These are phyloP conservation scores for Urocyon cinereoargenteus DNA, from an alignment of 2,797 vertebrate species.

Conservation along the genomic window DNA sequence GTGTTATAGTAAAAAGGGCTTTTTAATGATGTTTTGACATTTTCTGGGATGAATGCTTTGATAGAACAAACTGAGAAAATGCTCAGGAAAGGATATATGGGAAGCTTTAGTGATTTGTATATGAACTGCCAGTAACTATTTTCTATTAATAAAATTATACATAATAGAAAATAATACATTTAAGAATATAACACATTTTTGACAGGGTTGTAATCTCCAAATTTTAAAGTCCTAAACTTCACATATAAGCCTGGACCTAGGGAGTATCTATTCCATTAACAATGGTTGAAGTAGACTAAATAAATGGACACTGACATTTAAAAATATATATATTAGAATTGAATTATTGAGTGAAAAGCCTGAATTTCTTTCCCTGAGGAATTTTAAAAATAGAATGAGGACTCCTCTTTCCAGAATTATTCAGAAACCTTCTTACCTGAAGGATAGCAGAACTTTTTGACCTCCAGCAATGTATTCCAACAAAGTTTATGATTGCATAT, in stretches of 20 bases:
- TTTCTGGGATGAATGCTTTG: slow-evolving; percentile 60
- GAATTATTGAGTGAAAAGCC: slow-evolving; percentile 11
- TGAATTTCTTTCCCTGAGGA: neutral
- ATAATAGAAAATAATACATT: neutral
- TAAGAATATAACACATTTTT: slow-evolving; percentile 24
- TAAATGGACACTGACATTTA: slow-evolving; percentile 28
- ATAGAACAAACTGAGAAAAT: slow-evolving; percentile 62
- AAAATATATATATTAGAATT: slow-evolving; percentile 30
- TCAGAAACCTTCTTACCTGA: neutral
- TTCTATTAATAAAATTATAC: slow-evolving; percentile 23
- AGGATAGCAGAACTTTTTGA: neutral
- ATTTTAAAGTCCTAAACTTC: neutral
- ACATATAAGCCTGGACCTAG: neutral
- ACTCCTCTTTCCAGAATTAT: slow-evolving; percentile 7
- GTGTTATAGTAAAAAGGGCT: neutral
- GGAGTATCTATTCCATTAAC: neutral
- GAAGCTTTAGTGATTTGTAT: neutral
- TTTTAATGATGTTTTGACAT: slow-evolving; percentile 72
- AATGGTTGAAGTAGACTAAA: slow-evolving; percentile 25
- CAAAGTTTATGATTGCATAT: neutral
- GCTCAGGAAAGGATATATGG: slow-evolving; percentile 2
- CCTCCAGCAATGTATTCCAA: neutral
- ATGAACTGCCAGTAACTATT: neutral
- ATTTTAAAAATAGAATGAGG: slow-evolving; percentile 24
- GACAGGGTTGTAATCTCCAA: neutral